Conservation (phyloP, 64 coral and sea anemone species). For the Pachyseris speciosa region DNA sequence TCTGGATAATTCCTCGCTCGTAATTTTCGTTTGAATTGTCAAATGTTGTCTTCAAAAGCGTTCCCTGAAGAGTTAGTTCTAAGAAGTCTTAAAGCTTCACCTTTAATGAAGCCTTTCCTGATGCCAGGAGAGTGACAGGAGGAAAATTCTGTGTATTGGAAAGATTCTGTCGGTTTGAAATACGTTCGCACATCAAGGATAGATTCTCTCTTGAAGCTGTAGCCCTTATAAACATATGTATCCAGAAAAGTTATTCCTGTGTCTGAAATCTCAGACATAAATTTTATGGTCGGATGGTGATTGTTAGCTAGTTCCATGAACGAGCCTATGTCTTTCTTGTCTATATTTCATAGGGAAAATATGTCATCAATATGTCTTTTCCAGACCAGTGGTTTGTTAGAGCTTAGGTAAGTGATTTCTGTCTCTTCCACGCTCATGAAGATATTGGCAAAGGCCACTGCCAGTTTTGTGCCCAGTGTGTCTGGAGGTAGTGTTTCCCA, state of each 20-base stretch:
- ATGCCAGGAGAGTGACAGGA: no score
- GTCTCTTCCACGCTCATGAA: neutral
- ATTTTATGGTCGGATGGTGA: neutral
- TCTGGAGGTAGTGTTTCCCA: neutral
- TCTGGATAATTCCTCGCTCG: no score
- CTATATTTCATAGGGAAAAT: neutral
- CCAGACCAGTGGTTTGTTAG: neutral
- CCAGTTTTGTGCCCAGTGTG: constrained; percentile 2
- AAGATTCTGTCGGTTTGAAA: no score
- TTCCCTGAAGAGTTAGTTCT: no score
- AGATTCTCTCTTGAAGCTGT: no score
- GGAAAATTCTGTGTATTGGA: no score
- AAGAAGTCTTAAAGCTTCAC: no score
- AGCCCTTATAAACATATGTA: neutral
- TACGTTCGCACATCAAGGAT: no score
- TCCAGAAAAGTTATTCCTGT: neutral
- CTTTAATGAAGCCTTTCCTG: no score
- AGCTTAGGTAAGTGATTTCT: neutral
- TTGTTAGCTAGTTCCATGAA: neutral
- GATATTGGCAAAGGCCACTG: constrained; percentile 6
- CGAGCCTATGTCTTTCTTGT: neutral
- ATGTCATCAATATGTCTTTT: neutral
- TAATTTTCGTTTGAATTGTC: no score
- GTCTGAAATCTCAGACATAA: neutral
- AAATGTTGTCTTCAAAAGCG: no score